Base-by-base conservation (phyloP, 2,888 invertebrate genomes). In the Willowsia nigromaculata region DNA sequence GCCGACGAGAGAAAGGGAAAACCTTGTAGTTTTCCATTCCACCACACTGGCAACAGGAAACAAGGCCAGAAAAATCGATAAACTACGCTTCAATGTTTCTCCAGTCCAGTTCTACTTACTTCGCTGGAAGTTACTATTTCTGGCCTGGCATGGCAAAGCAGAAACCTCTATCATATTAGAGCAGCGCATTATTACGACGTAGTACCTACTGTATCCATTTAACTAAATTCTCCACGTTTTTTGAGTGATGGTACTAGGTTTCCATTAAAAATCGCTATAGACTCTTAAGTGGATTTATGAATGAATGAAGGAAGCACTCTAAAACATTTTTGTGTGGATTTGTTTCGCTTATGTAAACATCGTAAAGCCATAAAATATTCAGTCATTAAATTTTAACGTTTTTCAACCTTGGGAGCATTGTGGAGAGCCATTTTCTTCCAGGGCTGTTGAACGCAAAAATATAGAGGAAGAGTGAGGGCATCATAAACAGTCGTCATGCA, bases 401-500 rank as follows among this genome's bases (percentile, higher is more conserved):
- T n/a, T n/a, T n/a, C n/a, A n/a, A 97, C 97, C 96, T 97, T 97
- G 92, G 96, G 95, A 93, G 96, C 95, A 91, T 96, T 95, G 71
- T 97, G 96, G 89, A 96, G 95, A 89, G 96, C 96, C 92, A 97
- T 95, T 93, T 96, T 96, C 94, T 96, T 96, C 98, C 98, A 98
- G 90, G 98, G 98, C 93, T 96, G 95, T 94, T 98, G 98, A 91
- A 97, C 94, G 91, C 98, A 94, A 93, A 97, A 96, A 94, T 98
- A 98, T 25, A 98, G 95, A 90, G 99, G 97, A 94, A 97, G 97
- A 90, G 98, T 97, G 93, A 99, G 95, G 93, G 98, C 95, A 94
- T 99, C 98, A 95, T 96, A 98, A 92, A 98, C 87, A 4, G 81
- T 68, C 15, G 97, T 96, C 93, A 97, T 95, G 84, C 96, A 96